Evolutionary conservation across 2,888 invertebrate genomes (phyloP).

Genomic region (Sceliomorpha sp.): DNA sequence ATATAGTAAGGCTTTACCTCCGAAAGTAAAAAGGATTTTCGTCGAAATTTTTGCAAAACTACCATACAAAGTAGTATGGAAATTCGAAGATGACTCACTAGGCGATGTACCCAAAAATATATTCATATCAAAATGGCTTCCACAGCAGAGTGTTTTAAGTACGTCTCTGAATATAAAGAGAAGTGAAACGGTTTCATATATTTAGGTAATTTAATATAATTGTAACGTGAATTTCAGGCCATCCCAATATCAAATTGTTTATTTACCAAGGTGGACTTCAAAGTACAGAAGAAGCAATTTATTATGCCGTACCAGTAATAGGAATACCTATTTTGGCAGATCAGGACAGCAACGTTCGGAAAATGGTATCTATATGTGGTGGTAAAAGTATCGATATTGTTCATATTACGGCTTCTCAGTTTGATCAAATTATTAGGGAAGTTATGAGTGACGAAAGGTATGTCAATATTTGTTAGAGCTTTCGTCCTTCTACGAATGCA

Average conservation of each 20-base stretch:
- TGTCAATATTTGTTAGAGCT: no score
- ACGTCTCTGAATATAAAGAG: no score
- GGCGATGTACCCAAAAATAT: constrained; percentile 53
- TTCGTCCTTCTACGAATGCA: no score
- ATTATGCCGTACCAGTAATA: constrained; percentile 61
- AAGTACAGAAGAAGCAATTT: constrained; percentile 64
- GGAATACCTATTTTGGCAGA: constrained; percentile 63
- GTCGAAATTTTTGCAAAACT: constrained; percentile 54
- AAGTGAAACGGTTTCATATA: no score
- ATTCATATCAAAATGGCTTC: constrained; percentile 57
- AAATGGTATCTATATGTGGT: constrained; percentile 48
- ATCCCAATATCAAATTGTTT: constrained; percentile 63
- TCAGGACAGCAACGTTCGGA: constrained; percentile 54
- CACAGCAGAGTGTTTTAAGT: constrained; percentile 62
- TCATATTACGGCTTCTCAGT: no score
- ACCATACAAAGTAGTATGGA: constrained; percentile 61
- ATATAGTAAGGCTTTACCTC: constrained; percentile 13
- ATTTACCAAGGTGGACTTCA: constrained; percentile 66
- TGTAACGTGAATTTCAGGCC: no score
- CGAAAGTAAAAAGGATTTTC: constrained; percentile 28
- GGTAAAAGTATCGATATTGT: constrained; percentile 50
- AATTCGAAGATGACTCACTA: constrained; percentile 40
- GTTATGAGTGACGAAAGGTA: no score
- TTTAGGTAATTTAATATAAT: no score
- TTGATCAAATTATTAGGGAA: no score